A percentile compares a stretch with the other conserved stretches of the same genome.
Conservation (phyloP, 2,888 invertebrate genomes). For the Geophilus truncorum region DNA sequence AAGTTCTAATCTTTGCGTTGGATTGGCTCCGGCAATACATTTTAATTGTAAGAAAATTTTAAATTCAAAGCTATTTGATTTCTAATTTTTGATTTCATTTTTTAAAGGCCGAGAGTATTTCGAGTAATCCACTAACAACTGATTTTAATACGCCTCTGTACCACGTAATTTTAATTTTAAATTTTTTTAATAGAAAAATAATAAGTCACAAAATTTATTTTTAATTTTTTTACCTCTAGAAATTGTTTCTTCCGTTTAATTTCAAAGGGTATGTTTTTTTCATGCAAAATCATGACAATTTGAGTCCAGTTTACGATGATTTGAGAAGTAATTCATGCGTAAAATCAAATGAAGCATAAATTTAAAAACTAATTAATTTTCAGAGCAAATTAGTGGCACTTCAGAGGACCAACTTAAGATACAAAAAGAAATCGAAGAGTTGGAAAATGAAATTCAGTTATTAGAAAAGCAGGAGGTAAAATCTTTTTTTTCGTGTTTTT, state of each 20-base stretch:
- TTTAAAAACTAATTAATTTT: background rate
- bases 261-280: no score
- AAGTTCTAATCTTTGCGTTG: background rate
- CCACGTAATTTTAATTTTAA: no score
- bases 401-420: background rate
- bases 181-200: no score
- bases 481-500: no score
- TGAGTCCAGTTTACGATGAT: background rate
- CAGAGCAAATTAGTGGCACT: background rate
- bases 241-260: no score
- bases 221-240: no score
- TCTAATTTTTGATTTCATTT: background rate
- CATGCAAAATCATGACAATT: no score
- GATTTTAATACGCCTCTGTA: no score
- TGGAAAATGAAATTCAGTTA: background rate
- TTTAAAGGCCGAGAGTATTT: background rate
- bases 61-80: background rate
- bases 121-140: no score
- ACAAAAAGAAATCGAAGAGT: background rate
- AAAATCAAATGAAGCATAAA: background rate
- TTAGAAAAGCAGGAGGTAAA: background rate
- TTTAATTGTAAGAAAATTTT: background rate
- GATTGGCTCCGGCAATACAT: background rate
- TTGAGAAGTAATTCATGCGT: background rate
- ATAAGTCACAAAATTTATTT: no score